These are phyloP conservation scores for Ceratina calcarata DNA, from an alignment of 1,140 invertebrate species.

Conservation along the genomic window DNA sequence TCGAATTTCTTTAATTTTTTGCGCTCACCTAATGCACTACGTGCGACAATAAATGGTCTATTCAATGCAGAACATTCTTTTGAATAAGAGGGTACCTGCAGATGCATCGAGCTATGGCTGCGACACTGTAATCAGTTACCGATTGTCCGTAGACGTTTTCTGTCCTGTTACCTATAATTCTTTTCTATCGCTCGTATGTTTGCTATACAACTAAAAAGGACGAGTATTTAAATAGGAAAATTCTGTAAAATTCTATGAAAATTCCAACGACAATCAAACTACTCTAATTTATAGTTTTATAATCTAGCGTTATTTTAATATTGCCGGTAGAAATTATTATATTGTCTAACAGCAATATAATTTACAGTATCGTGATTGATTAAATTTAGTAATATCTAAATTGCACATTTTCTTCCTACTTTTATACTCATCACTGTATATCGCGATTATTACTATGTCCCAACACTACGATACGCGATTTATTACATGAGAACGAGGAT, in stretches of 20 bases:
- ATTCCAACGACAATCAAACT: neutral
- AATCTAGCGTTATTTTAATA: too few species aligned
- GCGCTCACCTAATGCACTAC: too few species aligned
- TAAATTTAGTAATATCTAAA: too few species aligned
- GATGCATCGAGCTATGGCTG: slow-evolving; percentile 77
- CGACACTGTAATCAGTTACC: slow-evolving; percentile 71
- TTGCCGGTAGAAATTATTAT: too few species aligned
- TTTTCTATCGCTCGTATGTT: slow-evolving; percentile 53
- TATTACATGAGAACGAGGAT: neutral
- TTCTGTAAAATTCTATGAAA: neutral
- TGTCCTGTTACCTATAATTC: slow-evolving; percentile 50
- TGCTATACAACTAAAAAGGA: slow-evolving; percentile 36
- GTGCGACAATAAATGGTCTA: neutral
- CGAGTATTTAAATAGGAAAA: slow-evolving; percentile 10
- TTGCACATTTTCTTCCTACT: neutral
- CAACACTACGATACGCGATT: neutral
- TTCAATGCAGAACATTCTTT: slow-evolving; percentile 25
- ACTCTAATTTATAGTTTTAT: neutral
- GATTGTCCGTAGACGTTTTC: slow-evolving; percentile 60
- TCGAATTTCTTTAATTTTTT: too few species aligned
- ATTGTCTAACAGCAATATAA: too few species aligned
- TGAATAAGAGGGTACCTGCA: slow-evolving; percentile 73
- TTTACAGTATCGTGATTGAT: too few species aligned
- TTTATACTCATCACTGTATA: neutral
- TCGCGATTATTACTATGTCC: neutral